A percentile compares a stretch with the other conserved stretches of the same genome.
These are phyloP conservation scores for Phaethon lepturus DNA, from an alignment of 2,113 vertebrate genomes.

Conservation along the genomic window DNA sequence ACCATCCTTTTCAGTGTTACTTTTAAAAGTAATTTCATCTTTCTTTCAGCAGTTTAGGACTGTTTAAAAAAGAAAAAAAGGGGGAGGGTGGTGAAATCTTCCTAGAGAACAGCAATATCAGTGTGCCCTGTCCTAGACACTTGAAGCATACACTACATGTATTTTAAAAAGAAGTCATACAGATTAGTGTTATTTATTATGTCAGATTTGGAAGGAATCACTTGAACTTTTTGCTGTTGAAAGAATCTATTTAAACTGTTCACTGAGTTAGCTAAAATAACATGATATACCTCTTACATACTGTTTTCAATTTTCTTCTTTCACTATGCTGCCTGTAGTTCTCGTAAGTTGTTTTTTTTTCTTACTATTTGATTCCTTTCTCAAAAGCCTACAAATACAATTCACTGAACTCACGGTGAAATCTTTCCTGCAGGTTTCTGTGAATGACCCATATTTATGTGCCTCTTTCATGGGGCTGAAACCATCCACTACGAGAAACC, in stretches of 20 bases:
- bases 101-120: not conserved
- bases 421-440: constrained; percentile 80
- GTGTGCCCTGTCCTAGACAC: not conserved
- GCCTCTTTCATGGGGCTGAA: constrained; percentile 94
- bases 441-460: constrained; percentile 89
- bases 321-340: constrained; percentile 75
- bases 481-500: constrained; percentile 87
- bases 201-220: not conserved
- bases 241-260: not conserved
- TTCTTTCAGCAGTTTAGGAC: not conserved
- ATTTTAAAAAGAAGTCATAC: not conserved
- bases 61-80: not conserved
- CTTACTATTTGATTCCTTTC: constrained; percentile 42
- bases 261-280: not conserved
- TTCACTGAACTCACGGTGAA: not conserved
- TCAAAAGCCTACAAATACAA: not conserved
- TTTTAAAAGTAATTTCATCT: not conserved
- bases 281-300: constrained; percentile 22
- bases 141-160: not conserved
- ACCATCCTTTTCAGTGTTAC: not conserved
- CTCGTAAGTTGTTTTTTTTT: constrained; percentile 79
- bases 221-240: not conserved
- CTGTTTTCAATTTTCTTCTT: constrained; percentile 73
- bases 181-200: not conserved
- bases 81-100: not conserved